phyloP scores from a whole-genome alignment of 2,113 vertebrate genomes.

The Psephotus haematonotus region DNA sequence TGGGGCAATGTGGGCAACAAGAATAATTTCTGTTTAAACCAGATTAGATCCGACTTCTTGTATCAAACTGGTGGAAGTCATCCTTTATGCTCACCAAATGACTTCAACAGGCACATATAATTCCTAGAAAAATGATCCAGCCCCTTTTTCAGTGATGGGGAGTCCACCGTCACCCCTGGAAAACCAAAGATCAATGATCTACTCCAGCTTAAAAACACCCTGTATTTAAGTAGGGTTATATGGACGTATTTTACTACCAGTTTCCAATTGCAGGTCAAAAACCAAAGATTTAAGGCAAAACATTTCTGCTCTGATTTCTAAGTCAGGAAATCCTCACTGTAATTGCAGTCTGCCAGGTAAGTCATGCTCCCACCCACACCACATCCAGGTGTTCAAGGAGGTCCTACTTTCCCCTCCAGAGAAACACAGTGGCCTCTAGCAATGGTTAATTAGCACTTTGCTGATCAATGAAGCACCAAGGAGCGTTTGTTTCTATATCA shows the following conservation, averaged over 20 bases:
- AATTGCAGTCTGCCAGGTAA: slow-evolving; percentile 31
- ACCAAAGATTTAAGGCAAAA: background rate
- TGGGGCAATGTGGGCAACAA: background rate
- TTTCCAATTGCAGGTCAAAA: background rate
- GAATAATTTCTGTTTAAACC: background rate
- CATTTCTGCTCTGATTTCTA: background rate
- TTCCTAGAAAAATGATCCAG: background rate
- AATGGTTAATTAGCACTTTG: slow-evolving; percentile 34
- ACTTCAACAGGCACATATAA: background rate
- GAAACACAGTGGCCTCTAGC: background rate
- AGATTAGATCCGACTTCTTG: background rate
- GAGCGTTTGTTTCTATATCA: background rate
- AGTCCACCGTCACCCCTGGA: background rate
- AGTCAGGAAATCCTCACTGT: background rate
- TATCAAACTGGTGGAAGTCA: background rate
- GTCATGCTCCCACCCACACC: background rate
- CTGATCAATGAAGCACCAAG: background rate
- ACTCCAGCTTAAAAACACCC: background rate
- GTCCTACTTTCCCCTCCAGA: background rate
- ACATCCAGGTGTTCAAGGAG: slow-evolving; percentile 40
- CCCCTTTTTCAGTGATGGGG: background rate
- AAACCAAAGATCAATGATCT: background rate
- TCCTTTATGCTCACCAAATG: background rate
- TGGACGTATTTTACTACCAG: background rate
- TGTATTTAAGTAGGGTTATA: background rate